These are phyloP conservation scores for Rotaria magnacalcarata DNA, from an alignment of 2,888 invertebrate species.

Conservation along the genomic window DNA sequence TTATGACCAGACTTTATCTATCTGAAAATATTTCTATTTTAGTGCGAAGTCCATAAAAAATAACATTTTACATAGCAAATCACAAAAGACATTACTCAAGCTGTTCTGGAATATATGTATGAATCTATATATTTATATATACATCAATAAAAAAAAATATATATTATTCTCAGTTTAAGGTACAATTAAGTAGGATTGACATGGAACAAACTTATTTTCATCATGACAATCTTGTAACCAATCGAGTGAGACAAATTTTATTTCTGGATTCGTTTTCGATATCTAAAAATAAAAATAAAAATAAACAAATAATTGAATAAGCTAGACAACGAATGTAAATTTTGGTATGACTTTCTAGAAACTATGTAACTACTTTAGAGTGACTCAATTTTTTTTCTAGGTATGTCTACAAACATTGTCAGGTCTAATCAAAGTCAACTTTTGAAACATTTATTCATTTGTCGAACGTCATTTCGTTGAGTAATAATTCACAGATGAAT, in stretches of 20 bases:
- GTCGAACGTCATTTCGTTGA: too few relatives aligned
- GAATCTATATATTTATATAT: neutral
- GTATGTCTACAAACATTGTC: too few relatives aligned
- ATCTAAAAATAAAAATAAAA: slow-evolving; percentile 25
- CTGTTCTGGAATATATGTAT: neutral
- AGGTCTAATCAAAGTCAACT: too few relatives aligned
- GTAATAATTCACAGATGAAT: too few relatives aligned
- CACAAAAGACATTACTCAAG: neutral
- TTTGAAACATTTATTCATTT: too few relatives aligned
- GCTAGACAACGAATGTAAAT: too few relatives aligned
- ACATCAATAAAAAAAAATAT: neutral
- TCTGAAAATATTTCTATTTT: neutral
- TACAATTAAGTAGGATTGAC: slow-evolving; percentile 1
- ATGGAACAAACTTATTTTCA: slow-evolving; percentile 39
- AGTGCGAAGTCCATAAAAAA: too few relatives aligned
- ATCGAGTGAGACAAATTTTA: slow-evolving; percentile 40
- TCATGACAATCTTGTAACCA: slow-evolving; percentile 43
- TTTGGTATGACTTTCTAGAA: too few relatives aligned
- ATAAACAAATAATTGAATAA: neutral
- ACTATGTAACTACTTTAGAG: too few relatives aligned
- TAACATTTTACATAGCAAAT: neutral
- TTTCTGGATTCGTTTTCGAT: slow-evolving; percentile 36
- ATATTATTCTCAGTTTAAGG: neutral
- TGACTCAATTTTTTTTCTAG: too few relatives aligned
- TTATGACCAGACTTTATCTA: neutral